phyloP scores from a whole-genome alignment of 1,140 invertebrate species.

The Galleria mellonella region DNA sequence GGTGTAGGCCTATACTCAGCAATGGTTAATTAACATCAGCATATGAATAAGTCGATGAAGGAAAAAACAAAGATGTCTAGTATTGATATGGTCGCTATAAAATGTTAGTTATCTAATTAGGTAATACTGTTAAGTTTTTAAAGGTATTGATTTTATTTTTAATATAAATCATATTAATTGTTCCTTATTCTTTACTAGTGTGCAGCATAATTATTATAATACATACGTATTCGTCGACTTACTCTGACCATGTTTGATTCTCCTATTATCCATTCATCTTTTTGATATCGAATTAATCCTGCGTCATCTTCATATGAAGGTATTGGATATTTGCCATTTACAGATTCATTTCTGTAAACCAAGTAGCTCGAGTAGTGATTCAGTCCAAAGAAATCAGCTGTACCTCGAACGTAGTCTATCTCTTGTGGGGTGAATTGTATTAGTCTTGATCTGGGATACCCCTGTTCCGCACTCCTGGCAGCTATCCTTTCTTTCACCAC shows the following conservation, averaged over 20 bases:
- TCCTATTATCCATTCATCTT: conserved; percentile 22
- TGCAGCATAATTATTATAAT: no score
- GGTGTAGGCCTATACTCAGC: no score
- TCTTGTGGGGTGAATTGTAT: conserved; percentile 48
- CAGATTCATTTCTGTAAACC: conserved; percentile 37
- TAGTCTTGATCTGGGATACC: conserved; percentile 54
- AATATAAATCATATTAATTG: no score
- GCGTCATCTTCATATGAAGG: conserved; percentile 37
- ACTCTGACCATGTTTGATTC: conserved; percentile 20
- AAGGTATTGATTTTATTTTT: no score
- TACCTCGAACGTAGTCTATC: conserved; percentile 40
- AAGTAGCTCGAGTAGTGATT: conserved; percentile 74
- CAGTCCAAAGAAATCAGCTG: conserved; percentile 76
- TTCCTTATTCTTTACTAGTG: no score
- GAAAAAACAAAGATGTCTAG: no score
- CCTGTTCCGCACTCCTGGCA: conserved; percentile 66
- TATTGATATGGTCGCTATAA: no score
- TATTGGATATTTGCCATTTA: conserved; percentile 16
- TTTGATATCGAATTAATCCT: conserved; percentile 17
- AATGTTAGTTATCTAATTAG: no score
- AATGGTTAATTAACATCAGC: no score
- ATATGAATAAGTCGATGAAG: no score
- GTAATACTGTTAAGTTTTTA: no score
- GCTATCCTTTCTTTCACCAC: conserved; percentile 72
- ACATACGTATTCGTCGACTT: no score